Base-by-base conservation (phyloP, 2,113 vertebrate species). In the Leptodactylus fuscus region DNA sequence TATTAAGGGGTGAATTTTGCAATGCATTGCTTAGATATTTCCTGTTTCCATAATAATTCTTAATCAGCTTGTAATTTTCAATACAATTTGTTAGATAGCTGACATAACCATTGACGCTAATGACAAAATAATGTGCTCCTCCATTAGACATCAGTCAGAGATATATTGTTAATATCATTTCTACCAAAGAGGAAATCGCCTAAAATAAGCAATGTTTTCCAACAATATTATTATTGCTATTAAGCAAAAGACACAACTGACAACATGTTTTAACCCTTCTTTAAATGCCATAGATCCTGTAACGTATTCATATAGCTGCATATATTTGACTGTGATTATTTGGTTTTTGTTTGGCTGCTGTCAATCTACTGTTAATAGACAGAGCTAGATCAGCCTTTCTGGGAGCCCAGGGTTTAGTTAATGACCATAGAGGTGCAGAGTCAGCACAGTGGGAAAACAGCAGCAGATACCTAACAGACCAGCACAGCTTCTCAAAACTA, bases 371-470 rank as follows among this genome's bases (percentile, higher is more conserved):
- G 7, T 36, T 70, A 24, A 24, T 49, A 73, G 48, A 53, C 76
- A 60, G 44, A 85, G 65, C 49, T 85, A 46, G 73, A 81, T 81
- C 65, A 85, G 36, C 44, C 38, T 67, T 84, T 67, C 73, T 65
- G 24, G 51, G 27, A 60, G 15, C 60, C 74, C 75, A 41, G 62
- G 22, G 51, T 81, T 79, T 85, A 85, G 32, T 41, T 85, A 85
- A 85, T 73, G 76, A 46, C 62, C 44, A 51, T 80, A 16, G 15
- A 71, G 24, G 16, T 81, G 84, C 76, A 16, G 77, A 85, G 67
- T 85, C 77, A 85, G 83, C 76, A 58, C 49, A 55, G 62, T 71
- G 32, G 29, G 76, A 78, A 38, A 58, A 38, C 83, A 29, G 62
- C 62, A 79, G 83, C 65, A 78, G 48, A 24, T 80, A 71, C 77